phyloP scores from a whole-genome alignment of 2,888 invertebrate genomes.

The Sarcophaga variegata region DNA sequence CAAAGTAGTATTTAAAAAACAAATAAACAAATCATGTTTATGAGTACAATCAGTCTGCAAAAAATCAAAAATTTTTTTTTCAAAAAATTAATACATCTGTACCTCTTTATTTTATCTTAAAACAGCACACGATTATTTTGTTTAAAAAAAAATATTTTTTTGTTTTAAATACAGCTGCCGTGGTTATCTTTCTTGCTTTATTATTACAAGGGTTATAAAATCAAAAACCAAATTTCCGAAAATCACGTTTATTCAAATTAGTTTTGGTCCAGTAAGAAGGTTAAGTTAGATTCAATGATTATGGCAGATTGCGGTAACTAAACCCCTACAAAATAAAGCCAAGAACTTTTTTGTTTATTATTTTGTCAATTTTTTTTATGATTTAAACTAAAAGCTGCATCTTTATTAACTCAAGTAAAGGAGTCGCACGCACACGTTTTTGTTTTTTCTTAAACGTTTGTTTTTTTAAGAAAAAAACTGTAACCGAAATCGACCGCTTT shows the following conservation, averaged over 20 bases:
- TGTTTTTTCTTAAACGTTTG: not conserved
- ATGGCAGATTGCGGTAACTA: not conserved
- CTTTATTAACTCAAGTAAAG: not conserved
- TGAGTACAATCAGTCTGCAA: not conserved
- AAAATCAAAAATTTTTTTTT: not conserved
- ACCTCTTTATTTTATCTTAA: constrained; percentile 43
- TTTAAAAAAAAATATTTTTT: constrained; percentile 24
- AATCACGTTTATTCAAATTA: constrained; percentile 63
- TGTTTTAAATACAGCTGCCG: constrained; percentile 51
- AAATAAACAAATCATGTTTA: constrained; percentile 7
- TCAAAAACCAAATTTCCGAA: constrained; percentile 10
- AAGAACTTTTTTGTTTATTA: too few species aligned
- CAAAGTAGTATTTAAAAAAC: not conserved
- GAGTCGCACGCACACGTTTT: constrained; percentile 31
- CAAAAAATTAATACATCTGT: constrained; percentile 13
- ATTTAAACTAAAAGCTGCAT: constrained; percentile 54
- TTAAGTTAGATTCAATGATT: not conserved
- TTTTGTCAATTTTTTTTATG: constrained; percentile 21
- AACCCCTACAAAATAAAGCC: not conserved
- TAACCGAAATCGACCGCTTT: not conserved
- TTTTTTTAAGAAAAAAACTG: not conserved
- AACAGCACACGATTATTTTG: constrained; percentile 17
- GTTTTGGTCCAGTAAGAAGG: constrained; percentile 12
- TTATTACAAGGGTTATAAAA: not conserved
- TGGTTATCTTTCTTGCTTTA: constrained; percentile 5